Evolutionary conservation across 2,888 invertebrate species (phyloP).

Genomic region (Crematogaster levior): DNA sequence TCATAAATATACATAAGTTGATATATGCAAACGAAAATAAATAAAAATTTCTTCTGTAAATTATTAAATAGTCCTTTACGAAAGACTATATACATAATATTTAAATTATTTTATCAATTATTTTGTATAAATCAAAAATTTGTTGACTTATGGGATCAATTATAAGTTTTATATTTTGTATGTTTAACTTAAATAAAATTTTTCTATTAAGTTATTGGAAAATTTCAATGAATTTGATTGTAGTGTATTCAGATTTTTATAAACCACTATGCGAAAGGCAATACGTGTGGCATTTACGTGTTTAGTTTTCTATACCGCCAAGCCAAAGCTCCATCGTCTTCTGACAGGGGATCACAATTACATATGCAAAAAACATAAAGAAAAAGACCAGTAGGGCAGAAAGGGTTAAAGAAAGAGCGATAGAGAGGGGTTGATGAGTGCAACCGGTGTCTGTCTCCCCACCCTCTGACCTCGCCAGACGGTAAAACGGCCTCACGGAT

Average conservation of each 20-base stretch:
- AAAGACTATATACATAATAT: neutral
- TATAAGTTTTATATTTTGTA: neutral
- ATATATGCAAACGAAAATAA: neutral
- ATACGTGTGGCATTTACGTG: neutral
- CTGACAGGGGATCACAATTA: slow-evolving; percentile 69
- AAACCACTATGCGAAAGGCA: neutral
- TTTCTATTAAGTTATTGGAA: neutral
- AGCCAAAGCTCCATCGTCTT: neutral
- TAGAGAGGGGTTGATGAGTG: slow-evolving; percentile 84
- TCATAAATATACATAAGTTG: neutral
- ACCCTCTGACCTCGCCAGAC: slow-evolving; percentile 74
- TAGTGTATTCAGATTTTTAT: neutral
- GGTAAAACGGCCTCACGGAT: slow-evolving; percentile 79
- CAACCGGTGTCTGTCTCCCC: slow-evolving; percentile 85
- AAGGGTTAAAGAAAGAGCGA: slow-evolving; percentile 71
- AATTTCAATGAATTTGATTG: neutral
- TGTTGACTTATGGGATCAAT: neutral
- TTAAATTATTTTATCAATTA: neutral
- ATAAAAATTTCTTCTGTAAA: neutral
- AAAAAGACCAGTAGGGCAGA: slow-evolving; percentile 59
- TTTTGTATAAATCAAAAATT: neutral
- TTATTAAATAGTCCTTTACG: neutral
- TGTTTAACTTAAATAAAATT: neutral
- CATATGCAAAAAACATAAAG: slow-evolving; percentile 74
- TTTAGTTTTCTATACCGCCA: neutral